These are phyloP conservation scores for Yasuhikotakia modesta DNA, from an alignment of 2,797 vertebrate genomes.

Conservation along the genomic window DNA sequence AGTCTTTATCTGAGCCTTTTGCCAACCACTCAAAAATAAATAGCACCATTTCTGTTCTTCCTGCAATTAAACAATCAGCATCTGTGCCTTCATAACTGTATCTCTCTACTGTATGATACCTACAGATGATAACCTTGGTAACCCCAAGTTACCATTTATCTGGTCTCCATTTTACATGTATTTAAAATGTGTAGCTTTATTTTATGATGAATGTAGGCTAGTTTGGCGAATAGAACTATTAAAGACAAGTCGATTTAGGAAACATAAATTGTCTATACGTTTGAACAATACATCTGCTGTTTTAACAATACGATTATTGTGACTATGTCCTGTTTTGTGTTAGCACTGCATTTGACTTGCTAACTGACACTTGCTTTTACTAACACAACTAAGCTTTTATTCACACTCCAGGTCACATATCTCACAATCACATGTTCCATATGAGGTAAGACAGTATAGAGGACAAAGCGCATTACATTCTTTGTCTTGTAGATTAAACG, in stretches of 20 bases:
- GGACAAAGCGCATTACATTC: neutral
- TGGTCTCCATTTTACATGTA: too few species aligned
- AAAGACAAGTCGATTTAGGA: too few species aligned
- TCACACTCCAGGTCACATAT: neutral
- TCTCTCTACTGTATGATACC: too few species aligned
- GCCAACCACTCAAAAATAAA: conserved; percentile 22
- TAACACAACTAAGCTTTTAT: neutral
- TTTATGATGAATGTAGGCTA: too few species aligned
- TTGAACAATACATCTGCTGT: too few species aligned
- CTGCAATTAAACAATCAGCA: conserved; percentile 32
- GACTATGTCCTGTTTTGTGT: neutral
- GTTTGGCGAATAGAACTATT: too few species aligned
- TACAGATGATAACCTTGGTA: too few species aligned
- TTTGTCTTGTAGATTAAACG: neutral
- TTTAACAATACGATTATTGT: too few species aligned
- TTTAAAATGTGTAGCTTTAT: too few species aligned
- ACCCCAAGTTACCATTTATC: too few species aligned
- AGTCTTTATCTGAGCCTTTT: neutral
- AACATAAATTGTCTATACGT: too few species aligned
- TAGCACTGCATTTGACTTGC: neutral
- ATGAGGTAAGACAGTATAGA: too few species aligned
- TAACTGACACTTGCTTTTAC: neutral
- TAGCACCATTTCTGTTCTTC: conserved; percentile 8
- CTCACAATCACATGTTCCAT: neutral
- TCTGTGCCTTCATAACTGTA: neutral